Evolutionary conservation across 2,888 invertebrate genomes (phyloP).

Genomic region (Eupithecia dodoneata): DNA sequence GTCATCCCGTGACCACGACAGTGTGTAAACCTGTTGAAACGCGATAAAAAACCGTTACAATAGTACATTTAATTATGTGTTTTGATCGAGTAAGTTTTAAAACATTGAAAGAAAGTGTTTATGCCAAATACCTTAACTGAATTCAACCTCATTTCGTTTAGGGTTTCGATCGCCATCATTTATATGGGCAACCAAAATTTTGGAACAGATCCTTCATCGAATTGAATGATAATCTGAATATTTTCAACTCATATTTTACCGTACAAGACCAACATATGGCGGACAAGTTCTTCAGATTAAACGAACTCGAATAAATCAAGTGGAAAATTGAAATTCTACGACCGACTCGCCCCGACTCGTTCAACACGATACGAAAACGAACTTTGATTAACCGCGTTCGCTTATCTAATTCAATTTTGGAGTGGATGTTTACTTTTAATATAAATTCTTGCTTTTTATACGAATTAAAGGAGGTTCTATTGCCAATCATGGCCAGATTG

Average conservation of each 20-base stretch:
- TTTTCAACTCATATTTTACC: constrained; percentile 17
- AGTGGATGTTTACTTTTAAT: constrained; percentile 40
- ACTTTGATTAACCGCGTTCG: constrained; percentile 68
- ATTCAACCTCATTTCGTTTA: neutral
- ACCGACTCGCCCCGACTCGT: constrained; percentile 34
- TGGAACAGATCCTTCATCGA: neutral
- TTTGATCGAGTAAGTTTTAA: no score
- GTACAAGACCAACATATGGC: constrained; percentile 19
- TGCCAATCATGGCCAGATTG: constrained; percentile 8
- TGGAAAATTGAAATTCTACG: constrained; percentile 75
- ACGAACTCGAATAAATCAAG: constrained; percentile 73
- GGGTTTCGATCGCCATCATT: neutral
- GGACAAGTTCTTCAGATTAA: constrained; percentile 54
- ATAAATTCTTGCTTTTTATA: constrained; percentile 40
- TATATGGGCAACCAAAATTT: neutral
- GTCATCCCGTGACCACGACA: no score
- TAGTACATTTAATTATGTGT: no score
- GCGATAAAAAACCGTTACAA: no score
- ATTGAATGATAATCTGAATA: constrained; percentile 7
- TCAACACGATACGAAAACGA: constrained; percentile 57
- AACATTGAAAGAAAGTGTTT: no score
- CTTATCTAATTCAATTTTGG: constrained; percentile 62
- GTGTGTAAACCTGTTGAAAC: no score
- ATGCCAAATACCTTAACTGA: neutral
- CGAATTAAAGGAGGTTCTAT: constrained; percentile 11